phyloP scores from a whole-genome alignment of 2,797 vertebrate genomes.

The Philypnodon macrostomus region DNA sequence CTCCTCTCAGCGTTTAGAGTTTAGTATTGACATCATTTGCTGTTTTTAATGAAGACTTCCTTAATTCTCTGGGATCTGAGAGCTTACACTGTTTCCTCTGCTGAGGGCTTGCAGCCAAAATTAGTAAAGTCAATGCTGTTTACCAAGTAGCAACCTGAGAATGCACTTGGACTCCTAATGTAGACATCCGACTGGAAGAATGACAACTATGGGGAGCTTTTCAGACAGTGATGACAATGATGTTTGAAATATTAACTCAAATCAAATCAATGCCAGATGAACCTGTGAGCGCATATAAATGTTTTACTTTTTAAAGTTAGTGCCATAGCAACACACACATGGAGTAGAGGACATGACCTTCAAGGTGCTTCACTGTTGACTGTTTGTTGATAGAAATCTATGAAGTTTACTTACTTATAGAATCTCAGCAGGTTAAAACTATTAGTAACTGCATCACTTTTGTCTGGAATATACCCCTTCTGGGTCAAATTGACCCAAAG shows the following conservation, averaged over 20 bases:
- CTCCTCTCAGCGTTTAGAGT: constrained; percentile 33
- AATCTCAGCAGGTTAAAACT: too few species aligned
- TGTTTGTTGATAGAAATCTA: constrained; percentile 66
- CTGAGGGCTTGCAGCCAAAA: constrained; percentile 35
- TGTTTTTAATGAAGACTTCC: constrained; percentile 63
- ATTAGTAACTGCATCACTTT: too few species aligned
- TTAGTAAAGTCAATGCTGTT: constrained; percentile 53
- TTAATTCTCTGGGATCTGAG: constrained; percentile 51
- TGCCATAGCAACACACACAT: constrained; percentile 57
- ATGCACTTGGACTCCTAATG: constrained; percentile 63
- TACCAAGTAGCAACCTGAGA: constrained; percentile 54
- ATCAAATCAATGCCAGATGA: constrained; percentile 47
- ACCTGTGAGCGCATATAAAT: constrained; percentile 69
- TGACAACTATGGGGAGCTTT: constrained; percentile 57
- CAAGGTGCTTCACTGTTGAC: constrained; percentile 60
- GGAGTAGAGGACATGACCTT: constrained; percentile 70
- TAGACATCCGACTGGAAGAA: constrained; percentile 57
- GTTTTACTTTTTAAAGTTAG: constrained; percentile 54
- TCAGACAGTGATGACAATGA: constrained; percentile 47
- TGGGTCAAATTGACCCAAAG: too few species aligned
- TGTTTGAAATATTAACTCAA: constrained; percentile 14
- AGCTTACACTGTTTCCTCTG: constrained; percentile 57
- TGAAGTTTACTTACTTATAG: too few species aligned
- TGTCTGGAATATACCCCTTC: too few species aligned
- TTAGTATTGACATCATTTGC: constrained; percentile 50